A percentile compares a stretch with the other conserved stretches of the same genome.
Conservation (phyloP, 2,888 invertebrate species). For the Trimorus sp. region DNA sequence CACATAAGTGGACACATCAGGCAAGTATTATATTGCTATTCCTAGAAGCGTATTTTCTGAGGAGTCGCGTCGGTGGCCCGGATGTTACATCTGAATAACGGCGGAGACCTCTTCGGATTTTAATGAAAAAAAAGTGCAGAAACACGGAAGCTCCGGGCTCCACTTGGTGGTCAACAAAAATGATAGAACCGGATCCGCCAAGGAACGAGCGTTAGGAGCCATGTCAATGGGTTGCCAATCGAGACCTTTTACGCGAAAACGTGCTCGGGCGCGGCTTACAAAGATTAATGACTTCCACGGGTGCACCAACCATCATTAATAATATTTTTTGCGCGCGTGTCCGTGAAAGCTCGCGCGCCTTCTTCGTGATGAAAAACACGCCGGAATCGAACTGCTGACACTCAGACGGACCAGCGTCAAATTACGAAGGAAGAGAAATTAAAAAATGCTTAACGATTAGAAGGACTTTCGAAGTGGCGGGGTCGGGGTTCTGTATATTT, state of each 20-base stretch:
- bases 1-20: slow-evolving; percentile 57
- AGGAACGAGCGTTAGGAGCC: slow-evolving; percentile 26
- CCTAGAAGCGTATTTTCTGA: slow-evolving; percentile 19
- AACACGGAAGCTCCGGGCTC: neutral
- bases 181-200: slow-evolving; percentile 26
- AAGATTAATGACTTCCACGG: slow-evolving; percentile 72
- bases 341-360: slow-evolving; percentile 49
- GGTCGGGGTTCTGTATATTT: slow-evolving; percentile 18
- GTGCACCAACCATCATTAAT: slow-evolving; percentile 71
- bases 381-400: slow-evolving; percentile 52
- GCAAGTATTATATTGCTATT: slow-evolving; percentile 42
- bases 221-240: slow-evolving; percentile 68
- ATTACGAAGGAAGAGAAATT: slow-evolving; percentile 24
- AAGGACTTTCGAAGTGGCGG: slow-evolving; percentile 5
- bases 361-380: slow-evolving; percentile 49
- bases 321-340: slow-evolving; percentile 67
- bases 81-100: slow-evolving; percentile 36
- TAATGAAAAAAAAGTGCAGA: slow-evolving; percentile 7
- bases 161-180: slow-evolving; percentile 35
- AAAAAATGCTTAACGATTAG: slow-evolving; percentile 36
- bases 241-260: slow-evolving; percentile 70
- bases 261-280: slow-evolving; percentile 62
- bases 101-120: slow-evolving; percentile 17
- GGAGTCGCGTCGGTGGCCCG: slow-evolving; percentile 17
- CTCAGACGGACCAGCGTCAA: slow-evolving; percentile 37